phyloP scores from a whole-genome alignment of 2,888 invertebrate genomes.

The Hypomecis atomaria region DNA sequence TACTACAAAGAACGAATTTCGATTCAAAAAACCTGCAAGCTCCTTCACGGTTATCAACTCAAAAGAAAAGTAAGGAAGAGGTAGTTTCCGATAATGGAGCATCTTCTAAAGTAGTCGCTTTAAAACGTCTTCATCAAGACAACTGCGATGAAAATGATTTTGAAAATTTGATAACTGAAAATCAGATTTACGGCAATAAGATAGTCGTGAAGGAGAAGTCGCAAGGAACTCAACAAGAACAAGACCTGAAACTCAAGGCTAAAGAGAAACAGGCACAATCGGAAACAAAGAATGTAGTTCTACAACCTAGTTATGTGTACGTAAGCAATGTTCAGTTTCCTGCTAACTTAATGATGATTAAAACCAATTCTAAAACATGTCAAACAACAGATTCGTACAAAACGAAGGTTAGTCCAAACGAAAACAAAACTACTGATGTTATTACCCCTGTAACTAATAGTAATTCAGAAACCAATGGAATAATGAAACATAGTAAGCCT shows the following conservation, averaged over 20 bases:
- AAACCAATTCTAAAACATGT: slow-evolving; percentile 64
- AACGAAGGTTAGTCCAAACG: slow-evolving; percentile 56
- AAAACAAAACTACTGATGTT: slow-evolving; percentile 55
- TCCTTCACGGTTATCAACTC: slow-evolving; percentile 78
- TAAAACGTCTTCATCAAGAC: slow-evolving; percentile 78
- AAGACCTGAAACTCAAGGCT: slow-evolving; percentile 66
- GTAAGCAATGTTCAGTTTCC: slow-evolving; percentile 78
- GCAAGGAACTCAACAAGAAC: slow-evolving; percentile 72
- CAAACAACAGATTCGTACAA: slow-evolving; percentile 56
- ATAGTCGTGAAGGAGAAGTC: slow-evolving; percentile 84
- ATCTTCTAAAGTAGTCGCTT: slow-evolving; percentile 77
- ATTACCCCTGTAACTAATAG: slow-evolving; percentile 17
- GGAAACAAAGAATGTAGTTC: slow-evolving; percentile 69
- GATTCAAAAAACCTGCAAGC: slow-evolving; percentile 80
- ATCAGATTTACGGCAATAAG: slow-evolving; percentile 83
- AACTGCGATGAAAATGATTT: slow-evolving; percentile 82
- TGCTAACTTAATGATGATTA: slow-evolving; percentile 78
- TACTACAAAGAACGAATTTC: slow-evolving; percentile 69
- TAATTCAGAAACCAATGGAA: slow-evolving; percentile 39
- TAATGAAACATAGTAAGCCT: slow-evolving; percentile 48
- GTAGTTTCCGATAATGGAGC: slow-evolving; percentile 56
- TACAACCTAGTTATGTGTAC: slow-evolving; percentile 77
- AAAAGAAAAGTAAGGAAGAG: slow-evolving; percentile 76
- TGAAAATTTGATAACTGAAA: slow-evolving; percentile 83
- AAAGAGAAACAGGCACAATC: slow-evolving; percentile 58